Percentiles rank a stretch among this genome's conserved stretches.
These are phyloP conservation scores for Tetrao urogallus DNA, from an alignment of 2,113 vertebrate genomes.

Conservation along the genomic window DNA sequence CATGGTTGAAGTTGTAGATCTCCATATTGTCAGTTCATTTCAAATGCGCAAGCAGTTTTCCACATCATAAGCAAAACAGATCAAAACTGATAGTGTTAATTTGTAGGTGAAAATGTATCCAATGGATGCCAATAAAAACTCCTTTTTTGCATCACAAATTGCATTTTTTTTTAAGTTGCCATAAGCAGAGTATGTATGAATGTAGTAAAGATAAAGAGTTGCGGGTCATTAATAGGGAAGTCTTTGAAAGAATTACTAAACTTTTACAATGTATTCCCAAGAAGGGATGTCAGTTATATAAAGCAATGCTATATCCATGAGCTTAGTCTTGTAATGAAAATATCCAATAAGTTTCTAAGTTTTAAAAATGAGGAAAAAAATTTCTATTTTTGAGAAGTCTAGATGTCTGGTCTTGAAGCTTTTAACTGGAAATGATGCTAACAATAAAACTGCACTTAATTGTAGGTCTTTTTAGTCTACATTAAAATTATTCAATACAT, in stretches of 20 bases:
- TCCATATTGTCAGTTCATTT: neutral
- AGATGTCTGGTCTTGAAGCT: neutral
- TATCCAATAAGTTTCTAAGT: neutral
- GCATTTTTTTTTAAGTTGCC: neutral
- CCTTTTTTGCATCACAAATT: neutral
- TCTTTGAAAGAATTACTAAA: constrained; percentile 50
- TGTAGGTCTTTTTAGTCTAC: constrained; percentile 55
- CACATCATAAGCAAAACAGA: neutral
- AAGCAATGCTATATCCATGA: constrained; percentile 3
- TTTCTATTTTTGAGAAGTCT: neutral
- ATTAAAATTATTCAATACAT: constrained; percentile 71
- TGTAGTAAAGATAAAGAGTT: neutral
- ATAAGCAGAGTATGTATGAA: neutral
- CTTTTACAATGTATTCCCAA: constrained; percentile 11
- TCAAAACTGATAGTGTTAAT: neutral
- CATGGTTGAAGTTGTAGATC: neutral
- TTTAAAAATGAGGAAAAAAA: constrained; percentile 9
- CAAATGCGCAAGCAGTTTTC: neutral
- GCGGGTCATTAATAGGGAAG: neutral
- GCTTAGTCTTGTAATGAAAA: neutral
- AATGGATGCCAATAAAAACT: neutral
- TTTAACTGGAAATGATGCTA: constrained; percentile 15
- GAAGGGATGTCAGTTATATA: constrained; percentile 2
- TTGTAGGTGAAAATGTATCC: neutral
- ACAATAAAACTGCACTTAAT: constrained; percentile 58